Base-by-base conservation (phyloP, 2,113 vertebrate species). In the Notothenia coriiceps region DNA sequence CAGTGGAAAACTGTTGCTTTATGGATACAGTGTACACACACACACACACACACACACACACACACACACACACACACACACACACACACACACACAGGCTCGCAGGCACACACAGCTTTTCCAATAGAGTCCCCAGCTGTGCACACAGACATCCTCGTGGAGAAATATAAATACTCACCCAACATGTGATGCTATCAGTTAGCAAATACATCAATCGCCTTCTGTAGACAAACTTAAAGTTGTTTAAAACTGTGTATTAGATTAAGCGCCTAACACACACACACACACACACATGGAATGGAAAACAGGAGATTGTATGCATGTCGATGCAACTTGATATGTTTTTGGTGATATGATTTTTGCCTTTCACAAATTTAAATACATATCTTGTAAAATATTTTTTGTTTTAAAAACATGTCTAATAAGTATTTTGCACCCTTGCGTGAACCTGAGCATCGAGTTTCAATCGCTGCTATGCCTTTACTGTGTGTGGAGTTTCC, bases 141-240 rank as follows among this genome's bases (percentile, higher is more conserved):
- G 73, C 40, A 50, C 40, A 50, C 55, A 81, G 5, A 52, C 52
- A 22, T 52, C 47, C 65, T 46, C 56, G 50, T 29, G 60, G 35
- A 33, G 18, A 52, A 54, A 72, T 44, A 60, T 61, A 72, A 57
- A 9, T 33, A 35, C 20, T 49, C 55, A 51, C 35, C 64, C 77
- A 79, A 86, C 68, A 72, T 51, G 54, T 86, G 70, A 72, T 25
- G 71, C 68, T 84, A 61, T 86, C 25, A 66, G 77, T 68, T 44
- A 83, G 59, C 63, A 76, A 80, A 88, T 87, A 50, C 63, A 80
- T 85, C 73, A 84, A 72, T 43, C 0, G 11, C 2, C 54, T 20
- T 71, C 70, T 75, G 56, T 49, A 5, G 35, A 35, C 35, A 35
- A 35, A 25, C 20, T 46, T 74, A 74, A 71, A 64, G 20, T 40